Base-by-base conservation (phyloP, 2,113 vertebrate species). In the Chroicocephalus ridibundus region DNA sequence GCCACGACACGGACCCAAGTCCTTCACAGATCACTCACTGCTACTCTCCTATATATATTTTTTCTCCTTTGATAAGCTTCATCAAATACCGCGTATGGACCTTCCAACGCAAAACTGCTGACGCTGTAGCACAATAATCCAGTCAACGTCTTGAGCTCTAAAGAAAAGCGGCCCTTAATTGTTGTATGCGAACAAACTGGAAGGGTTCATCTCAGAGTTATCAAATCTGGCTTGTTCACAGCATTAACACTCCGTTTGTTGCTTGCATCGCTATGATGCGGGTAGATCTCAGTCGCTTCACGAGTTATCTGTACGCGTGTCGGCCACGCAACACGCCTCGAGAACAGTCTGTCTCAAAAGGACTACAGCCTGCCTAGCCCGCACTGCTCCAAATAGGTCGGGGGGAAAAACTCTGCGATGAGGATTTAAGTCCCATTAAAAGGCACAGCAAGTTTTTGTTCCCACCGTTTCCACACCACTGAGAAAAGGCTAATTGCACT, bases 71-170 rank as follows among this genome's bases (percentile, higher is more conserved):
- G 52, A 44, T 49, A 66, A 84, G 51, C 57, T 89, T 77, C 57
- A 51, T 54, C 82, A 66, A 8, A 66, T 20, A 46, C 55, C 58
- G 42, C 52, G 16, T 22, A 55, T 86, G 81, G 52, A 51, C 76
- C 79, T 82, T 92, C 90, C 89, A 94, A 90, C 55, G 58, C 42
- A 36, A 47, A 72, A 29, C 15, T 29, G 64, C 65, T 10, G 17
- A 29, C 27, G 16, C n/a, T 29, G 86, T 40, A 94, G 90, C 51
- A 81, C 42, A 86, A 84, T 90, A 95, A 78, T 93, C 95, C 82
- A 94, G 58, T 44, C 34, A 76, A 91, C 47, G 26, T 66, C 68
- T 42, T 29, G 20, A 36, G n/a, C 61, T 11, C 4, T n/a, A 22
- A 38, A 3, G 25, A 61, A 42, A 69, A 42, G 54, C 32, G n/a